A percentile compares a stretch with the other conserved stretches of the same genome.
phyloP scores from a whole-genome alignment of 2,113 vertebrate genomes.

The Chaenogobius annularis region DNA sequence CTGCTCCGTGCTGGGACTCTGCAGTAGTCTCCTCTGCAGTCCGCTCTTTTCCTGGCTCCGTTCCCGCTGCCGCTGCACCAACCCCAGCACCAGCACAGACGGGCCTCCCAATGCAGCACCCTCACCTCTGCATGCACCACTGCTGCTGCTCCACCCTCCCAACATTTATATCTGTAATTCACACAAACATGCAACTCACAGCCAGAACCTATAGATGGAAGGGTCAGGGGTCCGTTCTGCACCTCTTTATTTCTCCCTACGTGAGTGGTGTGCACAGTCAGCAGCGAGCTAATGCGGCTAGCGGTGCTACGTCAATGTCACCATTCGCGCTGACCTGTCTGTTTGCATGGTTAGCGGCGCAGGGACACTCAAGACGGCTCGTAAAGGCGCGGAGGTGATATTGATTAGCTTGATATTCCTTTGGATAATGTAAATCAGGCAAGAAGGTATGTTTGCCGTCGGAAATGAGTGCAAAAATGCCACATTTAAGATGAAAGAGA shows the following conservation, averaged over 20 bases:
- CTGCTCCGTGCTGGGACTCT: conserved; percentile 59
- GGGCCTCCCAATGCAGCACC: conserved; percentile 50
- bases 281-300: conserved; percentile 36
- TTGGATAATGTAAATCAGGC: too few species aligned
- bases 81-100: conserved; percentile 13
- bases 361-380: not conserved
- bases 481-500: too few species aligned
- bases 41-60: conserved; percentile 65
- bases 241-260: conserved; percentile 15
- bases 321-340: conserved; percentile 19
- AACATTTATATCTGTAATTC: conserved; percentile 35
- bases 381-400: not conserved
- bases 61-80: conserved; percentile 72
- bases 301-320: conserved; percentile 50
- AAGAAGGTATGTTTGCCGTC: too few species aligned
- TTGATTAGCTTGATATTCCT: not conserved
- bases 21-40: conserved; percentile 75
- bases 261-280: conserved; percentile 36
- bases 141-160: conserved; percentile 13
- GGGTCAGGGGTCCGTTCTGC: conserved; percentile 15
- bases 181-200: not conserved
- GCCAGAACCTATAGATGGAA: conserved; percentile 12
- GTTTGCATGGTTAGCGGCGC: not conserved
- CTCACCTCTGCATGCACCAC: conserved; percentile 24
- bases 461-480: too few species aligned